Evolutionary conservation across 2,797 vertebrate genomes (phyloP).

Genomic region (Sebastes baramenuke): DNA sequence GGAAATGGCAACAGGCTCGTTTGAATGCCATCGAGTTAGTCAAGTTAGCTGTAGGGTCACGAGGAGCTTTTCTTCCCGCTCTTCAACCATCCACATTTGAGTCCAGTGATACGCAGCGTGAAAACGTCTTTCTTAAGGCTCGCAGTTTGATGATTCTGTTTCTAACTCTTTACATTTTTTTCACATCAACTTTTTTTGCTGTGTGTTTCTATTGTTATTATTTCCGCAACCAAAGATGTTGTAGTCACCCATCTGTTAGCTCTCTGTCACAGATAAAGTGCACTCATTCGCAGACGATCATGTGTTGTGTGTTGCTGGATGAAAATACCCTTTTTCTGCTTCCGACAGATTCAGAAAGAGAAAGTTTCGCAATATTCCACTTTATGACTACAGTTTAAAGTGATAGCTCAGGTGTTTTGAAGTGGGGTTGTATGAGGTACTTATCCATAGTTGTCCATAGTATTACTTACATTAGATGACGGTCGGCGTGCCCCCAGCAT

Average conservation of each 20-base stretch:
- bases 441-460: too few relatives aligned
- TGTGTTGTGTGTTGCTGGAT: not conserved
- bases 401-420: too few relatives aligned
- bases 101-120: conserved; percentile 23
- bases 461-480: too few relatives aligned
- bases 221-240: conserved; percentile 81
- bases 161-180: not conserved
- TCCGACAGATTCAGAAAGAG: conserved; percentile 29
- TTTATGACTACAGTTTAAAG: not conserved
- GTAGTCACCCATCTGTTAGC: conserved; percentile 54
- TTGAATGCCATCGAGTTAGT: conserved; percentile 22
- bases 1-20: conserved; percentile 34
- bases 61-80: conserved; percentile 30
- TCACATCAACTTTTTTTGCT: conserved; percentile 14
- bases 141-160: conserved; percentile 34
- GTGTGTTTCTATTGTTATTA: conserved; percentile 43
- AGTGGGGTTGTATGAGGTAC: too few relatives aligned
- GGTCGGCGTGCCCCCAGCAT: too few relatives aligned
- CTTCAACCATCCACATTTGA: conserved; percentile 35
- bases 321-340: not conserved
- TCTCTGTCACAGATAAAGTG: conserved; percentile 17
- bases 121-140: conserved; percentile 27
- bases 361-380: conserved; percentile 17
- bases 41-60: conserved; percentile 15
- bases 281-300: not conserved